phyloP scores from a whole-genome alignment of 2,113 vertebrate genomes.

The Antigone vipio region DNA sequence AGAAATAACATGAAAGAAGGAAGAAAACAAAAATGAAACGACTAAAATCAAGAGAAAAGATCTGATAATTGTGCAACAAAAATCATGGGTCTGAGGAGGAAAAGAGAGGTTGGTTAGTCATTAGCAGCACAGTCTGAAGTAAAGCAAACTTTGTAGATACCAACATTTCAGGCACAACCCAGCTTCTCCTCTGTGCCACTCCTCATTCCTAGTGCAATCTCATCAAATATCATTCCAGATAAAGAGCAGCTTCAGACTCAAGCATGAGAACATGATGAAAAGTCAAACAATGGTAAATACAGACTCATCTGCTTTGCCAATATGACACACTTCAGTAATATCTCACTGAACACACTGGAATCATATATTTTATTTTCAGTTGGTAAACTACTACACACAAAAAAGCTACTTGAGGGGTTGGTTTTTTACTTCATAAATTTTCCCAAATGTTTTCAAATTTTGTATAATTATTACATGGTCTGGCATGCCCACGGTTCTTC shows the following conservation, averaged over 20 bases:
- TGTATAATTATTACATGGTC: neutral
- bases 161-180: neutral
- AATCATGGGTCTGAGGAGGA: neutral
- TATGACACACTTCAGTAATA: neutral
- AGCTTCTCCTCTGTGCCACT: neutral
- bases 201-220: conserved; percentile 22
- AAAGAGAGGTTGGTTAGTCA: neutral
- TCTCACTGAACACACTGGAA: neutral
- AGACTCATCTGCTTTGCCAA: neutral
- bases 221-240: neutral
- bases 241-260: neutral
- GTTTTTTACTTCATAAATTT: neutral
- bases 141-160: neutral
- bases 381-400: neutral
- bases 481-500: neutral
- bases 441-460: neutral
- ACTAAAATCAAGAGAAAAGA: neutral
- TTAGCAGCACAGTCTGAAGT: neutral
- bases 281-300: neutral
- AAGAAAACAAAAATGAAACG: neutral
- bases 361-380: neutral
- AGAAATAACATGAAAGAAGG: neutral
- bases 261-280: neutral
- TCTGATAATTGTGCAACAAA: conserved; percentile 26
- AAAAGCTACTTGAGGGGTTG: fast-evolving